These are phyloP conservation scores for Puma concolor DNA, from an alignment of 2,113 vertebrate genomes.

Conservation along the genomic window DNA sequence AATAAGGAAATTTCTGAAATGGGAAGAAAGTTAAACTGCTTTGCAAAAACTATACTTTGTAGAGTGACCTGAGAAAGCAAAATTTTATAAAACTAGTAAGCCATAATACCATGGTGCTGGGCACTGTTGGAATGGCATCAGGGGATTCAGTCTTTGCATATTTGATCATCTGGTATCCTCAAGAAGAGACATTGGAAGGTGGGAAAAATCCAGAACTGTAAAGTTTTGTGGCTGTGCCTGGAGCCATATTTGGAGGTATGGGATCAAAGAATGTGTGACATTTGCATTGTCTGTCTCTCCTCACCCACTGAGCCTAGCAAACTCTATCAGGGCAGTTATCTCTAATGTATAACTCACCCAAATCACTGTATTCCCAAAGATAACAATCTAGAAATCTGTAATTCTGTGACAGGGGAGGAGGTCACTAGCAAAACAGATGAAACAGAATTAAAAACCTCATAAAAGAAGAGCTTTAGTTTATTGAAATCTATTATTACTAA, in stretches of 20 bases:
- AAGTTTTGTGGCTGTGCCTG: conserved; percentile 37
- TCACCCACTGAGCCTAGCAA: not conserved
- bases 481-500: conserved; percentile 46
- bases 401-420: not conserved
- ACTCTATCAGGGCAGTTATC: not conserved
- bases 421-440: not conserved
- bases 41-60: conserved; percentile 5
- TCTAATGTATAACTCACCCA: not conserved
- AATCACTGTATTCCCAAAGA: not conserved
- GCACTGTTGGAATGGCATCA: not conserved
- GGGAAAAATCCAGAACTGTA: not conserved
- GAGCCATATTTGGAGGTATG: not conserved
- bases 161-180: not conserved
- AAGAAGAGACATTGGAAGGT: conserved; percentile 9
- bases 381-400: not conserved
- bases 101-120: not conserved
- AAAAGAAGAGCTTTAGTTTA: conserved; percentile 12
- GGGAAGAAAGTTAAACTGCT: conserved; percentile 49
- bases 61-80: not conserved
- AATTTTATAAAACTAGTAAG: not conserved
- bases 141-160: not conserved
- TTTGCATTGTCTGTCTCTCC: not conserved
- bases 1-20: conserved; percentile 40
- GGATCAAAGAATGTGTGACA: not conserved
- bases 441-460: not conserved